Percentiles rank a stretch among this genome's conserved stretches.
Evolutionary conservation across 2,113 vertebrate species (phyloP).

Genomic region (Chaetops frenatus): DNA sequence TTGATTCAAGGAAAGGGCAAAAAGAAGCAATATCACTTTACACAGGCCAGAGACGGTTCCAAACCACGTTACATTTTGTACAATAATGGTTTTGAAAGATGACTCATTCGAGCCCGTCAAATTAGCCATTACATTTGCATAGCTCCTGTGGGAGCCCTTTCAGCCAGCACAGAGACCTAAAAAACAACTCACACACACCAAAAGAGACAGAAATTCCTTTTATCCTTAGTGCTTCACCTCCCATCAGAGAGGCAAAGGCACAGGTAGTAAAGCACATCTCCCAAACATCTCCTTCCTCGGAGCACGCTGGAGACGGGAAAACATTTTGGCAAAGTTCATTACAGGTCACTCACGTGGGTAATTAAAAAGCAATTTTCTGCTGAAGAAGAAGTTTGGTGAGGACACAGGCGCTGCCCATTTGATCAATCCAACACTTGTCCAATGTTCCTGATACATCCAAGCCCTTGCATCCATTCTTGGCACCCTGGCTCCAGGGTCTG

Average conservation of each 20-base stretch:
- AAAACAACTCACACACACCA: background rate
- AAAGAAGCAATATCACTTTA: background rate
- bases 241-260: background rate
- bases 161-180: background rate
- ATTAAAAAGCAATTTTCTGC: background rate
- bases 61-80: slow-evolving; percentile 3
- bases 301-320: background rate
- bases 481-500: background rate
- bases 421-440: background rate
- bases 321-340: background rate
- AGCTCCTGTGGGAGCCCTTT: background rate
- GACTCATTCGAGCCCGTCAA: slow-evolving; percentile 39
- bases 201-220: background rate
- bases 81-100: slow-evolving; percentile 36
- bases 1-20: background rate
- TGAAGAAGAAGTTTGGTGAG: background rate
- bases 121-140: slow-evolving; percentile 55
- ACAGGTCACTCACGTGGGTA: accelerated
- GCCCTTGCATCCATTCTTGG: background rate
- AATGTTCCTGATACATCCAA: background rate
- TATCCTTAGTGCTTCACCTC: background rate
- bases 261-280: background rate
- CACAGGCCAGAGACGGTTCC: background rate
- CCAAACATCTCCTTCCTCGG: background rate
- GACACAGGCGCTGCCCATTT: accelerated